Base-by-base conservation (phyloP, 2,113 vertebrate genomes). In the Copsychus sechellarum region DNA sequence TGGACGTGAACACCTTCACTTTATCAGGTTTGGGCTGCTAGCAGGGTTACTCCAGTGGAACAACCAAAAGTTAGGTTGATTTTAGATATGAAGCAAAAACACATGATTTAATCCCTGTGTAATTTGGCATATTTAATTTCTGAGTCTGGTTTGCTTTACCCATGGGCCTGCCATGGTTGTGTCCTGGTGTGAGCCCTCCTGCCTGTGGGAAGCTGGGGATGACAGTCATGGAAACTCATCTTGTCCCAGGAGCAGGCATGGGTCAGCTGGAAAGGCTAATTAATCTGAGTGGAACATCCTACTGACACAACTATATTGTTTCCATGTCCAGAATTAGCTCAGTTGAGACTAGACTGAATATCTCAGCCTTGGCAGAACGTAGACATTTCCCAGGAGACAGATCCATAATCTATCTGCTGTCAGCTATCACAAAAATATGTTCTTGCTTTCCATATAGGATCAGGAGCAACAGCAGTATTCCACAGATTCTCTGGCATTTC, bases 321-420 rank as follows among this genome's bases (percentile, higher is more conserved):
- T 95, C 95, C 85, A 86, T 73, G 82, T 80, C 93, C 93, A 93
- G 82, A 96, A 96, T 95, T 96, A 95, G 76, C 80, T 83, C 57
- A 29, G 66, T 73, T 93, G 93, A 70, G 88, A 65, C 90, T 72
- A 88, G 79, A 61, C 71, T 62, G 82, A 88, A 10, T 69, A 82
- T 45, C 72, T 92, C 72, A 90, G 86, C 71, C 66, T 93, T 90
- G 93, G 91, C 87, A 96, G 66, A 76, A 61, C 3, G 1, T 5
- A 36, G 79, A 38, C 72, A 82, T 80, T 85, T 88, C 93, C 93
- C 78, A 62, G 42, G 81, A 91, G 85, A 69, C 28, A 53, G 69
- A 79, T 29, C 85, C 82, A 73, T 77, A 86, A 94, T 90, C 65
- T 87, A 25, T 79, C 85, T 86, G 31, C 81, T 82, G 79, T 69